Evolutionary conservation across 2,888 invertebrate genomes (phyloP), one percentile per base, ranked within the genome.

Genomic region (Cyclophora albipunctata): DNA sequence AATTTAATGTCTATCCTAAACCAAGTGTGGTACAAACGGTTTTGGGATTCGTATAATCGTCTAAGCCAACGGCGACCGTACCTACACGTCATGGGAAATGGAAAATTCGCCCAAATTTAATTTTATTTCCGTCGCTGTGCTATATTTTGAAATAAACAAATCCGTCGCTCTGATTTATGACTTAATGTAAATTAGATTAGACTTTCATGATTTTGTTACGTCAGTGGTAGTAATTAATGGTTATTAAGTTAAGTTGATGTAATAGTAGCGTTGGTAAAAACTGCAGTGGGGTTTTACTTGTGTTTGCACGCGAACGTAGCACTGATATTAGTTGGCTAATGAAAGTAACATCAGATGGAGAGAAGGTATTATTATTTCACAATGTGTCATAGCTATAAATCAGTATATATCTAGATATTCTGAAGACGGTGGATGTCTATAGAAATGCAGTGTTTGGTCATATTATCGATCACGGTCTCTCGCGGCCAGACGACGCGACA

Each of bases 401-500:
- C 1, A 20, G 20, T 20, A 20, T 20, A 20, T 20, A 20, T 20
- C 20, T 20, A 20, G 20, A 20, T 20, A 20, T 20, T 20, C 20
- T 20, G 20, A 20, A 20, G 20, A 20, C 20, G 20, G 20, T 20
- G 20, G 20, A 20, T 20, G 71, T 67, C 67, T 71, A 63, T 63
- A 66, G 67, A 69, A 61, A 57, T 75, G 76, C 73, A 73, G 72
- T 64, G 20, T 20, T 20, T 20, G 56, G 64, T 57, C 54, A 51
- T 62, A 61, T 51, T 80, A 86, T 85, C 79, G 86, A 86, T 84
- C 78, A 55, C 71, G 63, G 57, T 58, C 67, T 58, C 67, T 69
- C 60, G 71, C 66, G 63, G 73, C 80, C 69, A 83, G 84, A 82
- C 84, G 70, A 54, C 75, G 81, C 77, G 81, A 69, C 78, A 69